Evolutionary conservation across 2,797 vertebrate species (phyloP).

Genomic region (Macrochelys suwanniensis): DNA sequence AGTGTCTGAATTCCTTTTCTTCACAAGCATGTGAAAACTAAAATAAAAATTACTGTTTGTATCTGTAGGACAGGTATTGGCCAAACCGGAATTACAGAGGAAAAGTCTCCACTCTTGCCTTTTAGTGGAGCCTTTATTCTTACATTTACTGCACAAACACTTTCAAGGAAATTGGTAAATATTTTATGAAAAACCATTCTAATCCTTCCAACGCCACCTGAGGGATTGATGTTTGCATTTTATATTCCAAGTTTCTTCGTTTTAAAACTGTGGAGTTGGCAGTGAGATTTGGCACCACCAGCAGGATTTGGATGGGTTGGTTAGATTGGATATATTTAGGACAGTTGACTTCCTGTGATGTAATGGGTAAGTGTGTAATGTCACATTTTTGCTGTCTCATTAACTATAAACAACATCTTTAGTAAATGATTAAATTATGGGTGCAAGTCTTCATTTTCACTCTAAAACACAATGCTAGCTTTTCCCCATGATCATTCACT

Average conservation of each 20-base stretch:
- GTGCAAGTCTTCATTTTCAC: neutral
- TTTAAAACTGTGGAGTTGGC: neutral
- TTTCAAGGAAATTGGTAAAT: neutral
- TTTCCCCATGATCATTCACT: neutral
- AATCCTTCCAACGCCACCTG: neutral
- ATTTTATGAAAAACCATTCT: neutral
- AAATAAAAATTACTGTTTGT: slow-evolving; percentile 38
- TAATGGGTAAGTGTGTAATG: neutral
- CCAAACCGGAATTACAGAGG: neutral
- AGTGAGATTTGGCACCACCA: neutral
- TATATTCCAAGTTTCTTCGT: neutral
- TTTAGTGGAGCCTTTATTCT: neutral
- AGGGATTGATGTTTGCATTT: neutral
- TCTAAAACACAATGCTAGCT: neutral
- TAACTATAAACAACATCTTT: neutral
- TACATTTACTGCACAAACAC: neutral
- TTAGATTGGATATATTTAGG: neutral
- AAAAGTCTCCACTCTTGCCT: neutral
- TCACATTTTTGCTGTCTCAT: neutral
- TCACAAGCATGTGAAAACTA: neutral
- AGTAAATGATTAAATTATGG: neutral
- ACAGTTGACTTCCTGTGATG: neutral
- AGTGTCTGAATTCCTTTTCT: slow-evolving; percentile 44
- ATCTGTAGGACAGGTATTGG: neutral
- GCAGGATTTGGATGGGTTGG: neutral